phyloP scores from a whole-genome alignment of 2,888 invertebrate species.

The Cantharis lateralis region DNA sequence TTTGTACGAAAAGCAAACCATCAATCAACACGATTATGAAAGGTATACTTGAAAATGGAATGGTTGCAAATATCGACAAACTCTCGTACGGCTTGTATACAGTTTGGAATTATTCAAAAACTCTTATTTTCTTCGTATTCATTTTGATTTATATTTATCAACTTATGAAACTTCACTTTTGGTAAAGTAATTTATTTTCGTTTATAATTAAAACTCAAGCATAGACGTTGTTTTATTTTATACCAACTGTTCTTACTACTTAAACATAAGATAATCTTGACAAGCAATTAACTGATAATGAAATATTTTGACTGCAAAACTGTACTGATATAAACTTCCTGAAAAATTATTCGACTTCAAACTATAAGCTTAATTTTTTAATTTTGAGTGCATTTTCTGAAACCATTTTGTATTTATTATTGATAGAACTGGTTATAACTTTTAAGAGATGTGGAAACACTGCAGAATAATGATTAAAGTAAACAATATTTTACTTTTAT shows the following conservation, averaged over 20 bases:
- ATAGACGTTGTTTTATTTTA: background rate
- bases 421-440: too few relatives aligned
- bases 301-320: too few relatives aligned
- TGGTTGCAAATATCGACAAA: background rate
- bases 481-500: background rate
- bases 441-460: background rate
- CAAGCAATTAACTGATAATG: too few relatives aligned
- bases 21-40: background rate
- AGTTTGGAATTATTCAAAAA: background rate
- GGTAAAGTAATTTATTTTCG: background rate
- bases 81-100: background rate
- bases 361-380: too few relatives aligned
- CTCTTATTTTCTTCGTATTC: background rate
- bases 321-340: too few relatives aligned
- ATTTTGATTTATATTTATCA: background rate
- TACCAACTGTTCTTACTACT: too few relatives aligned
- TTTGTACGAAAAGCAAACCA: background rate
- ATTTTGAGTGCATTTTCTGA: too few relatives aligned
- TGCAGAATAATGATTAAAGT: background rate
- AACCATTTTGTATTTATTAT: too few relatives aligned
- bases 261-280: too few relatives aligned
- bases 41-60: background rate
- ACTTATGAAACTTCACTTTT: background rate
- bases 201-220: background rate
- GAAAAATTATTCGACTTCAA: too few relatives aligned